These are phyloP conservation scores for Bembecia ichneumoniformis DNA, from an alignment of 2,888 invertebrate genomes.

Conservation along the genomic window DNA sequence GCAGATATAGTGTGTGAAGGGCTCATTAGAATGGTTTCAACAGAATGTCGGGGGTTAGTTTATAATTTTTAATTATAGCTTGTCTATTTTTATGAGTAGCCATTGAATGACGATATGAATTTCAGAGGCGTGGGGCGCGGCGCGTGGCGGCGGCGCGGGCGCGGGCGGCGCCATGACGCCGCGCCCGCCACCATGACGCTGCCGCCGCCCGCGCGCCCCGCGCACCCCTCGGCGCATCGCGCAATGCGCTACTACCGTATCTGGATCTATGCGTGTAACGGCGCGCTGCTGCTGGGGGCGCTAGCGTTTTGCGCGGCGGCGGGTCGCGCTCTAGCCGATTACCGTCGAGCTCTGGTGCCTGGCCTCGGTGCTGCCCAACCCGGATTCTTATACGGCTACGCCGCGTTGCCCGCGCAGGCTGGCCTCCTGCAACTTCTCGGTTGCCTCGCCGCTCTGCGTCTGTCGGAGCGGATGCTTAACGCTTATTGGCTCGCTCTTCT, in stretches of 20 bases:
- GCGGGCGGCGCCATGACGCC: slow-evolving; percentile 70
- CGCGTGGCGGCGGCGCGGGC: slow-evolving; percentile 71
- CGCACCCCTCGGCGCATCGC: slow-evolving; percentile 72
- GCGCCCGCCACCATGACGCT: slow-evolving; percentile 71
- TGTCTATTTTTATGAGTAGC: no score
- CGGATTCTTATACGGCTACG: slow-evolving; percentile 87
- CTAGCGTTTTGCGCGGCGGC: slow-evolving; percentile 85
- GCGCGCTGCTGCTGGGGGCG: slow-evolving; percentile 86
- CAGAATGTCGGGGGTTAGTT: no score
- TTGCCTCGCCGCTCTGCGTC: slow-evolving; percentile 84
- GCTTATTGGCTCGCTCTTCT: slow-evolving; percentile 87
- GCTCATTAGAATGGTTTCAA: no score
- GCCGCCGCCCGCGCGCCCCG: slow-evolving; percentile 69
- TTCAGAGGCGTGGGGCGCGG: slow-evolving; percentile 70
- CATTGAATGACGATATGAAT: slow-evolving; percentile 8
- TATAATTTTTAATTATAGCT: no score
- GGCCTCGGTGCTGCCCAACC: slow-evolving; percentile 84
- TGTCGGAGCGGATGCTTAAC: slow-evolving; percentile 85
- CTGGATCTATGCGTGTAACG: slow-evolving; percentile 94
- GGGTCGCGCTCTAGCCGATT: slow-evolving; percentile 79
- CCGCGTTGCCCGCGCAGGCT: slow-evolving; percentile 82
- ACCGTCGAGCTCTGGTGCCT: slow-evolving; percentile 79
- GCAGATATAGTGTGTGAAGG: no score
- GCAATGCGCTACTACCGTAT: slow-evolving; percentile 87
- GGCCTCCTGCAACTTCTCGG: slow-evolving; percentile 81